phyloP scores from a whole-genome alignment of 2,888 invertebrate genomes.

The Heteromurus nitidus region DNA sequence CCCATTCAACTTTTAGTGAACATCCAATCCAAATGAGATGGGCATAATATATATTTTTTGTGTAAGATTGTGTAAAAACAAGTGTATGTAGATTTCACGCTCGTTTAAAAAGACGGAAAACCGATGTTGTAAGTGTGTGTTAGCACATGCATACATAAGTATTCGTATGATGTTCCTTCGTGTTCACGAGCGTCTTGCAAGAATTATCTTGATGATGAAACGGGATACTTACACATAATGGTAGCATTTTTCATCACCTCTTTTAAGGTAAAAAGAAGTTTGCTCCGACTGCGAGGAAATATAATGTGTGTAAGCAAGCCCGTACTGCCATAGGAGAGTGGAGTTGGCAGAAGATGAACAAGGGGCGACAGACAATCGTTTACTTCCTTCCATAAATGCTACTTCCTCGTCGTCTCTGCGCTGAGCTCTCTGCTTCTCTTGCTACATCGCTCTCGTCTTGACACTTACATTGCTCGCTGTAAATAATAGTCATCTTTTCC shows the following conservation, averaged over 20 bases:
- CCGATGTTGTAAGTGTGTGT: no score
- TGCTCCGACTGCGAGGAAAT: no score
- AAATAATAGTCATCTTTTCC: conserved; percentile 52
- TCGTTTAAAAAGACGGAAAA: no score
- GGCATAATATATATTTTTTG: no score
- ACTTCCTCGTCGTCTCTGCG: background rate
- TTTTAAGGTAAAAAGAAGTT: conserved; percentile 40
- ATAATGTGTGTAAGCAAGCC: conserved; percentile 17
- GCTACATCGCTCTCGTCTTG: conserved; percentile 32
- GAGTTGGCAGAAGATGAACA: conserved; percentile 15
- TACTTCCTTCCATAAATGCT: conserved; percentile 48
- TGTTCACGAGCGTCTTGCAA: conserved; percentile 36
- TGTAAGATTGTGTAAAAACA: no score
- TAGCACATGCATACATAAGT: no score
- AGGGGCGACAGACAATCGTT: conserved; percentile 46
- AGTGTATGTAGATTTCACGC: no score
- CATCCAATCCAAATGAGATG: no score
- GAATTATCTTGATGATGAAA: conserved; percentile 57
- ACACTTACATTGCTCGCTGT: conserved; percentile 53
- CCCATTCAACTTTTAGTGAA: no score
- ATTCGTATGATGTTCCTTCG: conserved; percentile 16
- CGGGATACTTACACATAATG: conserved; percentile 44
- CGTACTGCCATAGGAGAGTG: background rate
- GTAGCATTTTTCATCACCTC: conserved; percentile 57
- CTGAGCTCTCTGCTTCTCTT: conserved; percentile 17